phyloP scores from a whole-genome alignment of 2,888 invertebrate species.

The Meteorus cinctellus region DNA sequence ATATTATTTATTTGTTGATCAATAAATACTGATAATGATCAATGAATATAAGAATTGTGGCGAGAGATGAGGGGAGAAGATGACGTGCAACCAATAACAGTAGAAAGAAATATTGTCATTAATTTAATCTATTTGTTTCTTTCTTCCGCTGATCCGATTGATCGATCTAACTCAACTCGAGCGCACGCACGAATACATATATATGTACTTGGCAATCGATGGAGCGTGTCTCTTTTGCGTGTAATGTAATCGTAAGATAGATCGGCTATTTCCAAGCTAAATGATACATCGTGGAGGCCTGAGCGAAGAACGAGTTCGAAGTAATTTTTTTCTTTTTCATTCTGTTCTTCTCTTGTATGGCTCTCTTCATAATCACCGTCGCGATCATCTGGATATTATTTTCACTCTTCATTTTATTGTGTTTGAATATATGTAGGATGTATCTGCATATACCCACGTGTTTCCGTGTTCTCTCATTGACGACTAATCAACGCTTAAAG shows the following conservation, averaged over 20 bases:
- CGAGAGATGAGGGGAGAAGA: background rate
- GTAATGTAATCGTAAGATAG: constrained; percentile 45
- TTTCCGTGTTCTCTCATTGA: constrained; percentile 28
- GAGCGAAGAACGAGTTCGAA: constrained; percentile 46
- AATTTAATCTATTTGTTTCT: background rate
- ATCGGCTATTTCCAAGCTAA: constrained; percentile 51
- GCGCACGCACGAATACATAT: constrained; percentile 32
- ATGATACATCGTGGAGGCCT: constrained; percentile 47
- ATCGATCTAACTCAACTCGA: constrained; percentile 45
- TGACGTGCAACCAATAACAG: constrained; percentile 49
- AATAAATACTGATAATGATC: background rate
- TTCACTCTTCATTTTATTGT: constrained; percentile 32
- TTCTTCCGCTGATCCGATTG: constrained; percentile 45
- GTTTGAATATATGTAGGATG: background rate
- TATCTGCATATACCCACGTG: constrained; percentile 32
- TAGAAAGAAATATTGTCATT: constrained; percentile 48
- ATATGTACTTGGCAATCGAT: constrained; percentile 35
- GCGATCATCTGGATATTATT: constrained; percentile 17
- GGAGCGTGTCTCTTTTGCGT: constrained; percentile 47
- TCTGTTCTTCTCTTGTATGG: background rate
- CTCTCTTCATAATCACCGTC: constrained; percentile 18
- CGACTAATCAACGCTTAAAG: constrained; percentile 34
- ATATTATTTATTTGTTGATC: background rate
- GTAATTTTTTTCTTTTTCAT: constrained; percentile 21
- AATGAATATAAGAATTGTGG: background rate